Evolutionary conservation across 2,888 invertebrate genomes (phyloP), one percentile per base, ranked within the genome.

Genomic region (Chymomyza fuscimana): DNA sequence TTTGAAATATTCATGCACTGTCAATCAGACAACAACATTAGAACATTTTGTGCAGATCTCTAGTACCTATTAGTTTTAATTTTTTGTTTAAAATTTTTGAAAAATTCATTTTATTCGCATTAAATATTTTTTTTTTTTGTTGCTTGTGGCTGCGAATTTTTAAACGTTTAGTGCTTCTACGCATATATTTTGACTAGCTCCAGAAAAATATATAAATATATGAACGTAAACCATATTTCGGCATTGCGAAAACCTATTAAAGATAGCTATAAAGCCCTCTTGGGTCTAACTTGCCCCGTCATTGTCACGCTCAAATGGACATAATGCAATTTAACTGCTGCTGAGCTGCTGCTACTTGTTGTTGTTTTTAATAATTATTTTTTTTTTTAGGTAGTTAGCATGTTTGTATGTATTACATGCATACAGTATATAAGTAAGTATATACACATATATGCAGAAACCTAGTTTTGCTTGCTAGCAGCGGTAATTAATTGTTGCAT

Each of bases 401-500:
- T 16, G 56, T 56, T 15, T 58, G 52, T 10, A 16, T n/a, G n/a
- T 52, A 19, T 32, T 32, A 32, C 32, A 32, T 32, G 4, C 32
- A 25, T 4, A 32, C 7, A 32, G 32, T 32, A 32, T 32, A 32
- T 32, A 32, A 79, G 75, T 61, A 74, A 2, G 19, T 54, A 9
- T 16, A 15, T 61, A 19, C 46, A 46, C 40, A 4, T 46, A 10
- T 22, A 12, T 58, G 58, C 25, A 82, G 67, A 73, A 85, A 77
- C 83, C 85, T 79, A 82, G 81, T 82, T 83, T 83, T 82, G 83
- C 75, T 82, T 75, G 87, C 83, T 72, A 79, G 79, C 87, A 74
- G 72, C 69, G 54, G 80, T 82, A 87, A 86, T 84, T 84, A 87
- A 81, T 87, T 82, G 66, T 84, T 84, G 87, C 83, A 83, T 87